Percentiles rank a stretch among this genome's conserved stretches.
phyloP scores from a whole-genome alignment of 2,888 invertebrate species.

The Chymomyza caudatula region DNA sequence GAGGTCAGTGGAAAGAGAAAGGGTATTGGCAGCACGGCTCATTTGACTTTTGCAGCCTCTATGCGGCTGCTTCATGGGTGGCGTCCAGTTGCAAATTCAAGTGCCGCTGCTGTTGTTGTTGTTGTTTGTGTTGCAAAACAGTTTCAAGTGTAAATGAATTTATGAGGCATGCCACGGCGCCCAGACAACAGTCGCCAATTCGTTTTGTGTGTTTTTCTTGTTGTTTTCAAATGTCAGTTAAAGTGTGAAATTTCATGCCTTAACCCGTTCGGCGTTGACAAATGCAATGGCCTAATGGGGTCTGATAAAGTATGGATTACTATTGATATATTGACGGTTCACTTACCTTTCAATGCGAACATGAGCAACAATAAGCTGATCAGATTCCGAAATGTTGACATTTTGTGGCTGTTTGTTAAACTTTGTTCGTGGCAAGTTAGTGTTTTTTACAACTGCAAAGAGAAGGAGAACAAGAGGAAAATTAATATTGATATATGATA shows the following conservation, averaged over 20 bases:
- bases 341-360: slow-evolving; percentile 56
- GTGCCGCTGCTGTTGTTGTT: slow-evolving; percentile 15
- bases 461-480: slow-evolving; percentile 18
- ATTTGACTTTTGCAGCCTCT: slow-evolving; percentile 17
- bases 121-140: slow-evolving; percentile 42
- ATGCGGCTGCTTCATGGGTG: slow-evolving; percentile 41
- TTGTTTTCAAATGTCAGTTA: slow-evolving; percentile 55
- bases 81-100: slow-evolving; percentile 46
- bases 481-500: not conserved
- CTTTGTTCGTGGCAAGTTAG: slow-evolving; percentile 11
- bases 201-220: no score
- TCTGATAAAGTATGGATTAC: not conserved
- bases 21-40: slow-evolving; percentile 8
- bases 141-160: slow-evolving; percentile 70
- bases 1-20: not conserved
- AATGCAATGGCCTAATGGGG: not conserved
- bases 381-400: slow-evolving; percentile 46
- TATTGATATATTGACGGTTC: slow-evolving; percentile 9
- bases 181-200: slow-evolving; percentile 30
- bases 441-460: not conserved
- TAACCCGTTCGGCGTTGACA: not conserved
- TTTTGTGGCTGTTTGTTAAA: slow-evolving; percentile 31
- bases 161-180: slow-evolving; percentile 58
- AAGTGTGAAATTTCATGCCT: slow-evolving; percentile 69
- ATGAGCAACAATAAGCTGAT: slow-evolving; percentile 40